A percentile compares a stretch with the other conserved stretches of the same genome.
phyloP scores from a whole-genome alignment of 2,888 invertebrate species.

The Campoplex nolae region DNA sequence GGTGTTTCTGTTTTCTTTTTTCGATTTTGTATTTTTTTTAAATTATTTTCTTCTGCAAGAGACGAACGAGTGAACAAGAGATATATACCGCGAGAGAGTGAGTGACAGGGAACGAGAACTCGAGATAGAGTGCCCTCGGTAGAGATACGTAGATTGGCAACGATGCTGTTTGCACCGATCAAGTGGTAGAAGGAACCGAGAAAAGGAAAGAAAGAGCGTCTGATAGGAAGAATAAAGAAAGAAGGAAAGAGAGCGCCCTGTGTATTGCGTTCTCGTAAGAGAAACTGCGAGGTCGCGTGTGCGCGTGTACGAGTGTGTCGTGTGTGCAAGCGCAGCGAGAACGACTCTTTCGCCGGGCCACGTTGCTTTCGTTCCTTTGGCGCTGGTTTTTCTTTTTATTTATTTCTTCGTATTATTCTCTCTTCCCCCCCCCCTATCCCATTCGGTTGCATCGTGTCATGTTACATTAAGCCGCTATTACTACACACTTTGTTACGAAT shows the following conservation, averaged over 20 bases:
- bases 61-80: conserved; percentile 15
- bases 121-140: neutral
- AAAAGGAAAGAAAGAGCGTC: neutral
- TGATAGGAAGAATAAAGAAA: conserved; percentile 39
- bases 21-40: neutral
- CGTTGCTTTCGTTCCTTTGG: conserved; percentile 24
- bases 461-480: neutral
- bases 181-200: conserved; percentile 29
- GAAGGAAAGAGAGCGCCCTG: conserved; percentile 61
- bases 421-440: neutral
- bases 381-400: conserved; percentile 22
- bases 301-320: conserved; percentile 27
- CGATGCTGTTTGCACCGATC: conserved; percentile 33
- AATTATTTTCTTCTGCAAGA: neutral
- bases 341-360: conserved; percentile 8
- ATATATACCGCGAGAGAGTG: neutral
- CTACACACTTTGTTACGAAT: conserved; percentile 2
- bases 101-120: neutral
- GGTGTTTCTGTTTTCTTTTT: neutral
- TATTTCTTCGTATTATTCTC: neutral
- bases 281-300: conserved; percentile 38
- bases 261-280: conserved; percentile 9
- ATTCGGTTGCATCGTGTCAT: neutral
- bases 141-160: conserved; percentile 59
- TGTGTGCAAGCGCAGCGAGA: conserved; percentile 2